Percentiles rank a stretch among this genome's conserved stretches.
phyloP scores from a whole-genome alignment of 2,113 vertebrate genomes.

The Caranx ignobilis region DNA sequence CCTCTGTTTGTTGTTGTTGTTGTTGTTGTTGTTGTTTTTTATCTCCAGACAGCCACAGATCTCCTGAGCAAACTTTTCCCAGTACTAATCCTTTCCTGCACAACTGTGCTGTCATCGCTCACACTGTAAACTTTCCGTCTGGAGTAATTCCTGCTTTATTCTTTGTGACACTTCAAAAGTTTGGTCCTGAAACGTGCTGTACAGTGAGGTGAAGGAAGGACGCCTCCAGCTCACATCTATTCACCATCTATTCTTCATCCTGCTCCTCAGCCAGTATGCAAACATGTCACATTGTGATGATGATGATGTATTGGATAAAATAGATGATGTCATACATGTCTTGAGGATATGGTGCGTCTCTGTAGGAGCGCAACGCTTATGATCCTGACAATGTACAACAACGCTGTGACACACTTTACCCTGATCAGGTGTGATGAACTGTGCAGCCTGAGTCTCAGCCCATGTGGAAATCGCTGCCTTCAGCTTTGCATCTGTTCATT shows the following conservation, averaged over 20 bases:
- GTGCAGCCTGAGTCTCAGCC: neutral
- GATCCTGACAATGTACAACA: too few species aligned
- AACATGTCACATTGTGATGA: too few species aligned
- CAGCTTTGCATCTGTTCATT: neutral
- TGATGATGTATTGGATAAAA: too few species aligned
- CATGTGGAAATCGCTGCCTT: neutral
- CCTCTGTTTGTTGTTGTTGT: neutral
- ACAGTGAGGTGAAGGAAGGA: slow-evolving; percentile 37
- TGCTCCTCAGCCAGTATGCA: too few species aligned
- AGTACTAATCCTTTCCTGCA: neutral
- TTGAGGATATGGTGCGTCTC: too few species aligned
- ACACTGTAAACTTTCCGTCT: slow-evolving; percentile 16
- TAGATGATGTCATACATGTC: too few species aligned
- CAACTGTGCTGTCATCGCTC: neutral
- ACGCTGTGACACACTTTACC: too few species aligned
- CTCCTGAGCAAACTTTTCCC: neutral
- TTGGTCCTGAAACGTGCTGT: slow-evolving; percentile 26
- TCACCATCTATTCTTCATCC: neutral
- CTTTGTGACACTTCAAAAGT: slow-evolving; percentile 54
- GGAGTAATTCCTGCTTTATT: slow-evolving; percentile 50
- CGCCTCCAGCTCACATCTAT: slow-evolving; percentile 14
- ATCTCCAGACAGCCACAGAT: neutral
- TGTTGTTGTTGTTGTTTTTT: neutral
- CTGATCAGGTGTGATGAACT: too few species aligned
- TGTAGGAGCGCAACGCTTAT: too few species aligned